A percentile compares a stretch with the other conserved stretches of the same genome.
phyloP scores from a whole-genome alignment of 2,113 vertebrate genomes.

The Varanus komodoensis region DNA sequence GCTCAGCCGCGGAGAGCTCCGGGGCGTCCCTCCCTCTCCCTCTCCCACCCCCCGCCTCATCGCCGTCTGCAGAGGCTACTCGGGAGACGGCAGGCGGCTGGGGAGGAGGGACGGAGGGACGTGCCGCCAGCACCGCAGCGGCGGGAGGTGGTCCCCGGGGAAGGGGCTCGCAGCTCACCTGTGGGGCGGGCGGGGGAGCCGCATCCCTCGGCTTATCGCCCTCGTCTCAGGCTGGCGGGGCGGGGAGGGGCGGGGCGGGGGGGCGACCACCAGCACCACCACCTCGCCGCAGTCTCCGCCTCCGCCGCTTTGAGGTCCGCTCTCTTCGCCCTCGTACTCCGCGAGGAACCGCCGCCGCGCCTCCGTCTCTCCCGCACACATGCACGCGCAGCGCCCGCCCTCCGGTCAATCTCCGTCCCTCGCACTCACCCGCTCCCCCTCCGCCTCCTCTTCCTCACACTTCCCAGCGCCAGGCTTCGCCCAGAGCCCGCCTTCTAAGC shows the following conservation, averaged over 20 bases:
- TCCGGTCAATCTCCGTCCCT: rapidly evolving
- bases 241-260: too few relatives aligned
- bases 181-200: slow-evolving; percentile 23
- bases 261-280: neutral
- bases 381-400: neutral
- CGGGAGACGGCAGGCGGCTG: neutral
- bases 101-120: too few relatives aligned
- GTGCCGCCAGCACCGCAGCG: neutral
- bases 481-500: neutral
- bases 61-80: neutral
- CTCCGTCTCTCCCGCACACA: neutral
- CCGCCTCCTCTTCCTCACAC: neutral
- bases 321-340: neutral
- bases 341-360: neutral
- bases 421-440: too few relatives aligned
- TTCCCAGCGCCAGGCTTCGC: neutral
- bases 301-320: neutral
- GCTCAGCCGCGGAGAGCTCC: neutral
- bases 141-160: neutral
- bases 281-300: neutral
- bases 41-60: neutral
- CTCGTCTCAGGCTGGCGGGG: neutral
- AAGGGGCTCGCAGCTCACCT: neutral
- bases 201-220: slow-evolving; percentile 3
- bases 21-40: neutral